A percentile compares a stretch with the other conserved stretches of the same genome.
Evolutionary conservation across 2,888 invertebrate genomes (phyloP).

Genomic region (Stratiomys singularior): DNA sequence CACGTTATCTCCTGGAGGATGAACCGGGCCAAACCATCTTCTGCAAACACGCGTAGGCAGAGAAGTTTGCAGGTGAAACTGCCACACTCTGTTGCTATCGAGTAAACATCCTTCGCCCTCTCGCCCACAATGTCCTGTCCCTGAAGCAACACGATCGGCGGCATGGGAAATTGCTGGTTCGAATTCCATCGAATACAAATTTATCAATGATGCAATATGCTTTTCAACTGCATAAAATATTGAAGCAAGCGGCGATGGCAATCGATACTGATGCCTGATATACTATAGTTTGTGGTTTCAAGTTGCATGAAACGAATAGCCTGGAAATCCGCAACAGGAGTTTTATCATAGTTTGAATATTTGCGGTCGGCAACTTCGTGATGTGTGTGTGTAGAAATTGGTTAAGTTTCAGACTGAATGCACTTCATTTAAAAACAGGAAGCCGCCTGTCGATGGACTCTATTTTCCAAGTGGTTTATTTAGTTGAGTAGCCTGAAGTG

Average conservation of each 20-base stretch:
- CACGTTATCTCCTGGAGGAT: background rate
- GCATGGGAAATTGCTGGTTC: background rate
- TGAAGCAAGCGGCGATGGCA: background rate
- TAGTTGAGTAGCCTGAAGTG: background rate
- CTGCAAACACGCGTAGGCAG: too few relatives aligned
- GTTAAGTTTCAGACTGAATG: background rate
- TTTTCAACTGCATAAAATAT: background rate
- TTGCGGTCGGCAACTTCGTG: background rate
- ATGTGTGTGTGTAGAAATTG: background rate
- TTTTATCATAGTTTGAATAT: background rate
- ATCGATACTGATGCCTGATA: background rate
- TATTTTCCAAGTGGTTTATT: background rate
- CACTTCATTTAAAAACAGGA: background rate
- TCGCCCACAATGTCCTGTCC: background rate
- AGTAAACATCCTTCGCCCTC: background rate
- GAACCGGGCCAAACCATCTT: background rate
- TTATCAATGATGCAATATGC: constrained; percentile 14
- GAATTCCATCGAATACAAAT: background rate
- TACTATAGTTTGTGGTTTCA: background rate
- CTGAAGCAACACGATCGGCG: background rate
- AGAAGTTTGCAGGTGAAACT: background rate
- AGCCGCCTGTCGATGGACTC: background rate
- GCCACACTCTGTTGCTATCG: background rate
- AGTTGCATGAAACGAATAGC: too few relatives aligned
- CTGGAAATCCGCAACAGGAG: background rate